These are phyloP conservation scores for Gouania willdenowi DNA, from an alignment of 2,797 vertebrate genomes.

Conservation along the genomic window DNA sequence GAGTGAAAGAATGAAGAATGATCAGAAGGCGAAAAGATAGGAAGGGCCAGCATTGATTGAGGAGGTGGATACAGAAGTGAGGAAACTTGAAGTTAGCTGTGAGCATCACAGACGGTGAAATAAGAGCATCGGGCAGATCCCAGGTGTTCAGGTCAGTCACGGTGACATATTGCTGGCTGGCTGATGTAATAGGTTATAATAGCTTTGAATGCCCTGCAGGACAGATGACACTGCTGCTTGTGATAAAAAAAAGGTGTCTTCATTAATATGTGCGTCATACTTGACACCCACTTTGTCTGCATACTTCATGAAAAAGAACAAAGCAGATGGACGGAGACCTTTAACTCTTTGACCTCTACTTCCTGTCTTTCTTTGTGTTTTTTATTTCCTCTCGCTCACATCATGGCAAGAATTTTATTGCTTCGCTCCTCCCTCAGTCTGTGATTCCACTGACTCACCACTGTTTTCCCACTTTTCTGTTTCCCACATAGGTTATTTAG, in stretches of 20 bases:
- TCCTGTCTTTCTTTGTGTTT: background rate
- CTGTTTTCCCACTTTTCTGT: conserved; percentile 7
- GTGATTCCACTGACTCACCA: conserved; percentile 19
- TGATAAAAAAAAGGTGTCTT: conserved; percentile 11
- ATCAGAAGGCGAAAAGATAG: conserved; percentile 37
- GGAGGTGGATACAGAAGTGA: conserved; percentile 26
- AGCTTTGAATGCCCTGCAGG: conserved; percentile 6
- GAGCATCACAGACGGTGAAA: conserved; percentile 7
- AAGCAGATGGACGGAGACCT: conserved; percentile 2
- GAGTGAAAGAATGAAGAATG: conserved; percentile 53
- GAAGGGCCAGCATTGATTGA: conserved; percentile 33
- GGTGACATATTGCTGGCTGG: background rate
- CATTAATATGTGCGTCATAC: conserved; percentile 3
- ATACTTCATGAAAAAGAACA: background rate
- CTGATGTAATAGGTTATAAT: conserved; percentile 15
- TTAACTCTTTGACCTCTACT: conserved; percentile 12
- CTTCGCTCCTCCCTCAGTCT: conserved; percentile 22
- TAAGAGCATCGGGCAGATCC: background rate
- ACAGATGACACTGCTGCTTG: background rate
- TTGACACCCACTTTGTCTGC: conserved; percentile 2
- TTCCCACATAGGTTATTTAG: conserved; percentile 43
- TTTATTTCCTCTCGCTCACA: conserved; percentile 1
- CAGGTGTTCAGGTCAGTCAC: background rate
- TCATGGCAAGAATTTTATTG: conserved; percentile 30
- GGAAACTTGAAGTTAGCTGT: conserved; percentile 10